Evolutionary conservation across 2,888 invertebrate species (phyloP).

Genomic region (Pegoplata infirma): DNA sequence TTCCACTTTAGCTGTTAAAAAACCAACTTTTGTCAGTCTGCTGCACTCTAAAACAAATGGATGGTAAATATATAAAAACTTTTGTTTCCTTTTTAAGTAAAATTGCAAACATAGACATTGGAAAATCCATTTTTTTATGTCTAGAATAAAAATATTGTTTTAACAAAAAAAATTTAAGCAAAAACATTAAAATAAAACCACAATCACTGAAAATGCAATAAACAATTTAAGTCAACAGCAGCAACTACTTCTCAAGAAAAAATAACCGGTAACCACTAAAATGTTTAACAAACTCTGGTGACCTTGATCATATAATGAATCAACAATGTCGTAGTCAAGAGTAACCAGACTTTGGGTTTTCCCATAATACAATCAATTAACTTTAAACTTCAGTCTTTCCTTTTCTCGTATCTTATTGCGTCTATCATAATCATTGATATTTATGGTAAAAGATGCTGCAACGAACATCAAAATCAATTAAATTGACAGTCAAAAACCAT

Average conservation of each 20-base stretch:
- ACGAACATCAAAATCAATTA: slow-evolving; percentile 18
- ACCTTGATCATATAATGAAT: neutral
- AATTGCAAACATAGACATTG: neutral
- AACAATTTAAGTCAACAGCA: no score
- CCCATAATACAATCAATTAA: no score
- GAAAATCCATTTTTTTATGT: neutral
- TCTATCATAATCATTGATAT: neutral
- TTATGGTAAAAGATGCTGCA: neutral
- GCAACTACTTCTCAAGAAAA: neutral
- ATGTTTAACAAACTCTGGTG: neutral
- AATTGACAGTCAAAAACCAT: slow-evolving; percentile 16
- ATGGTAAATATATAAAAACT: neutral
- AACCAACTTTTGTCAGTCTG: neutral
- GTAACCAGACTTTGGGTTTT: neutral
- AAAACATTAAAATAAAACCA: neutral
- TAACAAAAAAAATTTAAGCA: neutral
- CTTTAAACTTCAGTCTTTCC: neutral
- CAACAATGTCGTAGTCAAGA: neutral
- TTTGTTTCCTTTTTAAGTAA: neutral
- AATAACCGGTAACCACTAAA: neutral
- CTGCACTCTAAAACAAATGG: neutral
- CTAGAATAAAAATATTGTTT: neutral
- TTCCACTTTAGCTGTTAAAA: no score
- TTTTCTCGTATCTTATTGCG: neutral
- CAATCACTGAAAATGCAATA: neutral